Evolutionary conservation across 2,888 invertebrate species (phyloP), one percentile per base, ranked within the genome.

Genomic region (Calephelis perditalis): DNA sequence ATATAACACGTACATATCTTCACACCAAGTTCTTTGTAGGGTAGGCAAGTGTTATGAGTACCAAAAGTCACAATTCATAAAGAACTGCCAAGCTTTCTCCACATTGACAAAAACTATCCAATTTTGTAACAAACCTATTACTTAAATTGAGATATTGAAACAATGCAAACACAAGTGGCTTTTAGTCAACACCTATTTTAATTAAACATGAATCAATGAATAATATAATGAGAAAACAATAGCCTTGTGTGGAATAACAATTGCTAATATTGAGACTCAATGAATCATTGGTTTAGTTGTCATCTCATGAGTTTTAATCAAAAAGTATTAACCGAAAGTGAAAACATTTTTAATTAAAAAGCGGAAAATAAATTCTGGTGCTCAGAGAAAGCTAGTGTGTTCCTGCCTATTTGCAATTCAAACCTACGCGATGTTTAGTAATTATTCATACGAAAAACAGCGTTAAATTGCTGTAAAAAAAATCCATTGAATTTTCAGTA

Each of bases 371-470:
- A 35, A 52, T 52, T 52, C 52, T 26, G 52, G 35, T 52, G 52
- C 45, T 11, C 45, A 78, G 83, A 83, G 84, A 85, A 84, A 86
- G 84, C 80, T 72, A 71, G 63, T 64, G 63, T 62, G 58, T 65
- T 65, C 66, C 61, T 66, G 57, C 59, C 52, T 64, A 62, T 58
- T 61, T 63, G 59, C 59, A 59, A 59, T 59, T 59, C 59, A 59
- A 59, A 54, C 36, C 54, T 44, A 45, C 15, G 49, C 15, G 15
- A 49, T 49, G 49, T 49, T 49, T 49, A 49, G 49, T 15, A 49
- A 49, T 49, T 49, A 49, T 49, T 49, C 49, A 49, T 49, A 49
- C 26, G 49, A 49, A 49, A 49, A 49, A 15, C 15, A 49, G 49
- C 49, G 49, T n/a, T 49, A 49, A 49, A 49, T 49, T 26, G 10